A percentile compares a stretch with the other conserved stretches of the same genome.
Evolutionary conservation across 2,797 vertebrate genomes (phyloP).

Genomic region (Aythya fuligula): DNA sequence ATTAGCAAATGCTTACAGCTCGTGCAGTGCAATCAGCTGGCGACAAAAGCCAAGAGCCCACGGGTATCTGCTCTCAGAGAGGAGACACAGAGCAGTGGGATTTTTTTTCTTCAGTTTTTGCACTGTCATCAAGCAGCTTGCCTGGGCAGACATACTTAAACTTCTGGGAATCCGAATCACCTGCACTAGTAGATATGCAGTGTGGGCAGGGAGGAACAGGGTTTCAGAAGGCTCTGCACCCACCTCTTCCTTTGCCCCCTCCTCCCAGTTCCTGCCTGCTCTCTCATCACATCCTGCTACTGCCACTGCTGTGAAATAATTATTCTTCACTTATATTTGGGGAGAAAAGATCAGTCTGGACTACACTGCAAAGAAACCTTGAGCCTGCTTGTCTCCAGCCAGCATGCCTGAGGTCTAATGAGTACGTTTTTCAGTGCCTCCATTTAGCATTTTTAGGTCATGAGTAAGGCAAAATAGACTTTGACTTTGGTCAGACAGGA

Average conservation of each 20-base stretch:
- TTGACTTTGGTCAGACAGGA: background rate
- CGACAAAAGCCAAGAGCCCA: background rate
- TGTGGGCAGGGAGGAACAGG: accelerated
- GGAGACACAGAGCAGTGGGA: accelerated
- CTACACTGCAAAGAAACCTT: background rate
- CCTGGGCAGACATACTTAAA: background rate
- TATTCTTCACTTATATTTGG: background rate
- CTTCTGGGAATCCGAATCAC: background rate
- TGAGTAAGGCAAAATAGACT: background rate
- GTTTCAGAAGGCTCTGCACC: background rate
- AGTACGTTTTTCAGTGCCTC: background rate
- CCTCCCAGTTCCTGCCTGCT: background rate
- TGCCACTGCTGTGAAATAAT: background rate
- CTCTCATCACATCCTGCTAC: background rate
- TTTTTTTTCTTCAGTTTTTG: background rate
- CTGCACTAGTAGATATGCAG: background rate
- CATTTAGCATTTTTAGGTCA: background rate
- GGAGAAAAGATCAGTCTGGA: background rate
- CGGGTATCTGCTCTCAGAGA: background rate
- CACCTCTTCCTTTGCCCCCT: background rate
- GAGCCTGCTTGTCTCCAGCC: slow-evolving; percentile 12
- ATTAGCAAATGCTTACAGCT: background rate
- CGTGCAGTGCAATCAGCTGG: background rate
- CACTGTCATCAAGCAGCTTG: background rate
- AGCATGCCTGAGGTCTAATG: background rate